Evolutionary conservation across 2,888 invertebrate species (phyloP), one percentile per base, ranked within the genome.

Genomic region (Caradrina clavipalpis): DNA sequence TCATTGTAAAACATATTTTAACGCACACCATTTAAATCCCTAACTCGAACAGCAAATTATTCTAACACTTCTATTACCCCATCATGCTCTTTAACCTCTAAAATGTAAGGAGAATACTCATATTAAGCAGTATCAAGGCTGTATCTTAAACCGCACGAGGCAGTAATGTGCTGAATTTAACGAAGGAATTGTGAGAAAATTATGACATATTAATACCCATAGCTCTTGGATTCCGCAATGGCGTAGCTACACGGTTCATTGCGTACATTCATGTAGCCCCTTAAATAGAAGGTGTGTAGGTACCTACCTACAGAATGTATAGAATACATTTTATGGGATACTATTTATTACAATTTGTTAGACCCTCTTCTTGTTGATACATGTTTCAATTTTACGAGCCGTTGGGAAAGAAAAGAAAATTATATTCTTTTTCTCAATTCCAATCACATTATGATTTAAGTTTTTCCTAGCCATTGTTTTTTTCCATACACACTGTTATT

Each of bases 171-270:
- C 13, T 58, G 50, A 69, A 49, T 56, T 68, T 55, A 76, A 76
- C 54, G 50, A 62, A 61, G 77, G 42, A 47, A 35, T 76, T 75
- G 57, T 62, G 61, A 31, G 76, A 62, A 51, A 76, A 75, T 75
- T 10, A 74, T 66, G 66, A 49, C 49, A 65, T 56, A 79, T 49
- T 68, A 78, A 53, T 49, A 22, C 17, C 26, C 22, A 47, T 57
- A 76, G 26, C 51, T 72, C 19, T 31, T 58, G 60, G 31, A 60
- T 50, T 42, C 10, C 47, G 71, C 13, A 78, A 47, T 31, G 19
- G n/a, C 71, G 45, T 69, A 31, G 17, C n/a, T 56, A 45, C 7
- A 31, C 7, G 31, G 17, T n/a, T 47, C 22, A 19, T 47, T 60
- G 11, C 7, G 35, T 35, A n/a, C 11, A 45, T 45, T 35, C 19